These are phyloP conservation scores for Drosophila busckii DNA, from an alignment of 1,140 invertebrate species.

Conservation along the genomic window DNA sequence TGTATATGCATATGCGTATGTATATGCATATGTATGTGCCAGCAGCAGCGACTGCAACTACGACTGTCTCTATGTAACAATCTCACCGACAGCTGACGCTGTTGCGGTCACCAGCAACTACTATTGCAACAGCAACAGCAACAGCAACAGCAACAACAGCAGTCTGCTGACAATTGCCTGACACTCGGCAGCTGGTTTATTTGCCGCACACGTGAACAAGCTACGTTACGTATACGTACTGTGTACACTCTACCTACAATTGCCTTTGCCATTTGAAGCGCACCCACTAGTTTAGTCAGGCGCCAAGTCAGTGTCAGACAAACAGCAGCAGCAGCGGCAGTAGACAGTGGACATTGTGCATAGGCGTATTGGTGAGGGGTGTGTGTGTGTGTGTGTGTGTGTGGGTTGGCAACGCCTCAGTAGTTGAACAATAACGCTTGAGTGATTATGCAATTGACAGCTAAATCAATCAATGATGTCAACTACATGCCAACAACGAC, in stretches of 20 bases:
- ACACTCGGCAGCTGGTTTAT: conserved; percentile 68
- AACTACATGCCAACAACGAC: conserved; percentile 64
- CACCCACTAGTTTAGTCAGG: conserved; percentile 27
- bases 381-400: too few species aligned
- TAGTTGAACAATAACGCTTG: conserved; percentile 77
- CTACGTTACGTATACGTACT: conserved; percentile 6
- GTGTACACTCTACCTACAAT: not conserved
- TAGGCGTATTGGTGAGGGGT: too few species aligned
- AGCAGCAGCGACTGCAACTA: conserved; percentile 67
- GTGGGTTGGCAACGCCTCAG: conserved; percentile 39
- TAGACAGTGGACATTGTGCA: not conserved
- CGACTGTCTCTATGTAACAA: conserved; percentile 61
- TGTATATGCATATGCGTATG: conserved; percentile 3
- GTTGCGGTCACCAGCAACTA: conserved; percentile 22
- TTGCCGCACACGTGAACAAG: conserved; percentile 53
- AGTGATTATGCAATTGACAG: conserved; percentile 78
- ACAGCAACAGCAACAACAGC: conserved; percentile 1
- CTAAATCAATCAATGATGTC: conserved; percentile 78
- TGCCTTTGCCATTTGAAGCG: not conserved
- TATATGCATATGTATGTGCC: conserved; percentile 47
- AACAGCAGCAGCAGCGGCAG: conserved; percentile 2
- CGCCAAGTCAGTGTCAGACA: conserved; percentile 1
- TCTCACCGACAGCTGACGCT: conserved; percentile 8
- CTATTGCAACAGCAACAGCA: not conserved
- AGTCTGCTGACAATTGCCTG: conserved; percentile 65